Evolutionary conservation across 1,140 invertebrate species (phyloP).

Genomic region (Paracyclopina nana): DNA sequence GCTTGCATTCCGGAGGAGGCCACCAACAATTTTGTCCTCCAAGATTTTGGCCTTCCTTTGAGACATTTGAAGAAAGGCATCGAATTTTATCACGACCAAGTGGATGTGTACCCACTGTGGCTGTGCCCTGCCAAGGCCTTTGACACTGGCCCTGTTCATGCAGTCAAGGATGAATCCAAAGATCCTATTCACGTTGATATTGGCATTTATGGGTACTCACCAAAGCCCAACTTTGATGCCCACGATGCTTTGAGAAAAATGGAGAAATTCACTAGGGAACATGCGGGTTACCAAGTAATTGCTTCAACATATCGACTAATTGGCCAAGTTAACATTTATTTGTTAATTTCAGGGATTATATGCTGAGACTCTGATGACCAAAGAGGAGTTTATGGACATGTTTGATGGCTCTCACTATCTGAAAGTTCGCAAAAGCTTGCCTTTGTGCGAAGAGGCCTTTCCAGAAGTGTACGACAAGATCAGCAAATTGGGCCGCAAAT

Average conservation of each 20-base stretch:
- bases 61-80: slow-evolving; percentile 39
- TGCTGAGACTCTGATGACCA: slow-evolving; percentile 20
- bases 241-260: neutral
- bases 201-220: slow-evolving; percentile 46
- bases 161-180: slow-evolving; percentile 22
- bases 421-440: slow-evolving; percentile 5
- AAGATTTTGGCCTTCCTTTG: slow-evolving; percentile 55
- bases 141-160: slow-evolving; percentile 45
- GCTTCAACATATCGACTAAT: too few species aligned
- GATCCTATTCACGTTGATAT: slow-evolving; percentile 50
- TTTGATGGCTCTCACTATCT: neutral
- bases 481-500: slow-evolving; percentile 1
- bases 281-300: neutral
- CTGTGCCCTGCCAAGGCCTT: slow-evolving; percentile 49
- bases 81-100: slow-evolving; percentile 41
- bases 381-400: slow-evolving; percentile 9
- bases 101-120: slow-evolving; percentile 61
- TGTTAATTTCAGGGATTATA: neutral
- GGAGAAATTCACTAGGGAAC: neutral
- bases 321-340: neutral
- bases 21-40: slow-evolving; percentile 52
- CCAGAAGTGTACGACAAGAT: slow-evolving; percentile 11
- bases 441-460: slow-evolving; percentile 10
- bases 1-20: slow-evolving; percentile 47
- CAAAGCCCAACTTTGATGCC: neutral